Percentiles rank a stretch among this genome's conserved stretches.
phyloP scores from a whole-genome alignment of 2,797 vertebrate species.

The Chromobotia macracanthus region DNA sequence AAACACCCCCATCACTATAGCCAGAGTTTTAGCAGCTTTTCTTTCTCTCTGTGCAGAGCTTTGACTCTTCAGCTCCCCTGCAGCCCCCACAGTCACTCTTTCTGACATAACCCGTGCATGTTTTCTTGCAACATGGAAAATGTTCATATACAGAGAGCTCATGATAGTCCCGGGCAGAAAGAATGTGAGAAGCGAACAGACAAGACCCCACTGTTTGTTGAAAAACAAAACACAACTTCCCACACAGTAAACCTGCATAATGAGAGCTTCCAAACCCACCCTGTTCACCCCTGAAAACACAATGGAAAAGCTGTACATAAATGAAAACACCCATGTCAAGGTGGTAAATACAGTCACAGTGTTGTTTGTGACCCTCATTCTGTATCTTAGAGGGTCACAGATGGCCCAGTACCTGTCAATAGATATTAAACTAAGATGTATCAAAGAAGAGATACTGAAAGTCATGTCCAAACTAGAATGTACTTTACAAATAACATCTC shows the following conservation, averaged over 20 bases:
- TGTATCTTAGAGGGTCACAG: conserved; percentile 60
- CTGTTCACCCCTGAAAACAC: conserved; percentile 55
- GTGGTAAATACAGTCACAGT: conserved; percentile 18
- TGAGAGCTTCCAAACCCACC: conserved; percentile 41
- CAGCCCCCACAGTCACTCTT: conserved; percentile 1
- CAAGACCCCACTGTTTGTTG: conserved; percentile 27
- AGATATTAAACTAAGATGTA: conserved; percentile 62
- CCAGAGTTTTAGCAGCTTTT: conserved; percentile 55
- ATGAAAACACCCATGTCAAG: conserved; percentile 53
- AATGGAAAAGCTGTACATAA: conserved; percentile 54
- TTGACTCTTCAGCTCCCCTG: too few species aligned
- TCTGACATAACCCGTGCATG: conserved; percentile 51
- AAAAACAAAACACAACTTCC: conserved; percentile 48
- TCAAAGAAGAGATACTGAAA: conserved; percentile 55
- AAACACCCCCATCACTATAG: conserved; percentile 51
- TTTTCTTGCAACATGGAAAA: conserved; percentile 43
- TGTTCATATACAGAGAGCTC: conserved; percentile 49
- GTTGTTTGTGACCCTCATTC: conserved; percentile 47
- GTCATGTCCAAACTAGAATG: conserved; percentile 62
- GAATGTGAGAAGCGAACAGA: too few species aligned
- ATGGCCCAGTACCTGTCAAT: conserved; percentile 61
- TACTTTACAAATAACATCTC: conserved; percentile 58
- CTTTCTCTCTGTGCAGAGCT: conserved; percentile 36
- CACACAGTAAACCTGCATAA: conserved; percentile 22
- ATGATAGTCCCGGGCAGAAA: conserved; percentile 52